These are phyloP conservation scores for Drosophila biarmipes DNA, from an alignment of 1,140 invertebrate genomes.

Conservation along the genomic window DNA sequence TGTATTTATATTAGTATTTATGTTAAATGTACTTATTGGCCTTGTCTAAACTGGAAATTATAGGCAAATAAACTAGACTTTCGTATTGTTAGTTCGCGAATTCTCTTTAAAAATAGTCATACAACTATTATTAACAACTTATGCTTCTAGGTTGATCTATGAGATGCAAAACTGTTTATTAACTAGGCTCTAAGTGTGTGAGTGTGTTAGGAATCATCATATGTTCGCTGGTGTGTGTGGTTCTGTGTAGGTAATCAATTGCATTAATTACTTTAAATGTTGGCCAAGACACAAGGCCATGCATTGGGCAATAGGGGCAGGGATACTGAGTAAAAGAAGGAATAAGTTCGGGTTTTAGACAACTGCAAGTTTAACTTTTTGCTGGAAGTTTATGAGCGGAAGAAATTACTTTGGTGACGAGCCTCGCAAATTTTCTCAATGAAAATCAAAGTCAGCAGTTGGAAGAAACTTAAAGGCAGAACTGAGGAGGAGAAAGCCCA, in stretches of 20 bases:
- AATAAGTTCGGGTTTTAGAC: constrained; percentile 1
- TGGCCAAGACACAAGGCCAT: constrained; percentile 68
- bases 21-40: constrained; percentile 64
- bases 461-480: not conserved
- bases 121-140: constrained; percentile 77
- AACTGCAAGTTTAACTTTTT: constrained; percentile 3
- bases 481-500: constrained; percentile 4
- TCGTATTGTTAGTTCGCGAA: constrained; percentile 29
- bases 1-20: constrained; percentile 34
- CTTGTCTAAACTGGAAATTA: constrained; percentile 48
- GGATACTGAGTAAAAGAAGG: constrained; percentile 4
- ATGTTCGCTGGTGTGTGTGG: constrained; percentile 60
- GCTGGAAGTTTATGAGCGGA: constrained; percentile 23
- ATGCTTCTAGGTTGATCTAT: constrained; percentile 59
- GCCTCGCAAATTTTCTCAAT: not conserved
- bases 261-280: constrained; percentile 73
- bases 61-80: constrained; percentile 44
- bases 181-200: constrained; percentile 55
- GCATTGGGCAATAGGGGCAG: constrained; percentile 13
- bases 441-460: not conserved
- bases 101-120: constrained; percentile 61
- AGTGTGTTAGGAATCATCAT: constrained; percentile 70
- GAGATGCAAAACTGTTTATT: constrained; percentile 68
- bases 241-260: constrained; percentile 68
- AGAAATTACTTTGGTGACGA: constrained; percentile 8